phyloP scores from a whole-genome alignment of 2,888 invertebrate genomes.

The Cylindroiulus punctatus region DNA sequence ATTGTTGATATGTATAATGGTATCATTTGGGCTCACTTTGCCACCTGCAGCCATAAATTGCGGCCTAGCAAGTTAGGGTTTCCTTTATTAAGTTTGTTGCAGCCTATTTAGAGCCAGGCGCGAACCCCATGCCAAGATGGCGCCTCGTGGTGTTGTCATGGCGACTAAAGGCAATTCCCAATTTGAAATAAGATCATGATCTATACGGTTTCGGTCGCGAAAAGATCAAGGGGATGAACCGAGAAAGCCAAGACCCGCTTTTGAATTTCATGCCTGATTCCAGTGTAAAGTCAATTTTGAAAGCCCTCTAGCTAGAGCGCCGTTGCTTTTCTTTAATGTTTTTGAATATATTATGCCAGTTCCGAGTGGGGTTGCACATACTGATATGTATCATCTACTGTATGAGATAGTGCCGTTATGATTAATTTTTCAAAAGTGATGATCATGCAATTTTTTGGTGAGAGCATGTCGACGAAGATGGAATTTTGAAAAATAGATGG shows the following conservation, averaged over 20 bases:
- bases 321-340: constrained; percentile 2
- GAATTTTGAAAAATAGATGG: too few species aligned
- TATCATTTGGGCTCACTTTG: constrained; percentile 43
- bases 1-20: constrained; percentile 45
- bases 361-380: too few species aligned
- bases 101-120: constrained; percentile 32
- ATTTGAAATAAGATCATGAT: constrained; percentile 42
- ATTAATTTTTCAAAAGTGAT: too few species aligned
- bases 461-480: too few species aligned
- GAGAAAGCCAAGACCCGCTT: background rate
- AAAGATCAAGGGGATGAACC: constrained; percentile 45
- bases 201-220: constrained; percentile 8
- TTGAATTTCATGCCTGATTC: background rate
- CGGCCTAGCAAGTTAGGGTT: constrained; percentile 40
- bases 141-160: constrained; percentile 41
- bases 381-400: too few species aligned
- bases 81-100: constrained; percentile 44
- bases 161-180: constrained; percentile 36
- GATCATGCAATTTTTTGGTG: too few species aligned
- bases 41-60: constrained; percentile 45
- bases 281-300: background rate
- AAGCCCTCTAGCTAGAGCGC: background rate
- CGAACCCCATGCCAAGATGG: constrained; percentile 30
- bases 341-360: background rate
- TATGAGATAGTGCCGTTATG: too few species aligned